Percentiles rank a stretch among this genome's conserved stretches.
phyloP scores from a whole-genome alignment of 2,797 vertebrate genomes.

The Lemur catta region DNA sequence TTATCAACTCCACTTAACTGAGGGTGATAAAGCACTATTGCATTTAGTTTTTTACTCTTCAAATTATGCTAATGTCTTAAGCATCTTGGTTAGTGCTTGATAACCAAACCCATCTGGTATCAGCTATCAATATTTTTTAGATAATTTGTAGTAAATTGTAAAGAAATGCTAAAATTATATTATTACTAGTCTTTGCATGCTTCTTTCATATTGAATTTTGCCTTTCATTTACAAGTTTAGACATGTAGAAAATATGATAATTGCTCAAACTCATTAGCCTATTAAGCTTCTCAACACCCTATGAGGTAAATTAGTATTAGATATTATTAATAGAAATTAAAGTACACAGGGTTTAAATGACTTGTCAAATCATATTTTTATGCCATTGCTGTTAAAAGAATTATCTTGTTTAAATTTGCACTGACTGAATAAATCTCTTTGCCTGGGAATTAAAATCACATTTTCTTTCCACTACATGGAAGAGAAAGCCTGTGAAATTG shows the following conservation, averaged over 20 bases:
- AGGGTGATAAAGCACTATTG: background rate
- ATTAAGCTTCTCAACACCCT: background rate
- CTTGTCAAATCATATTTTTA: conserved; percentile 11
- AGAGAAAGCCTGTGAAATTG: background rate
- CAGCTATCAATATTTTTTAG: background rate
- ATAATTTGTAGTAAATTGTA: background rate
- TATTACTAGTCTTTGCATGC: background rate
- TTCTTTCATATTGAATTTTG: background rate
- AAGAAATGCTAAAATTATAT: background rate
- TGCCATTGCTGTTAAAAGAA: background rate
- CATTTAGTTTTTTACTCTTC: background rate
- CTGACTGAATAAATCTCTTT: conserved; percentile 35
- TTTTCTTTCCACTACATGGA: background rate
- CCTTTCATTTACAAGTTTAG: conserved; percentile 3
- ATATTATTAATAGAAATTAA: conserved; percentile 33
- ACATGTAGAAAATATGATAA: background rate
- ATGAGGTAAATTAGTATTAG: conserved; percentile 4
- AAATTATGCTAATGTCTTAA: background rate
- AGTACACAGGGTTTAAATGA: conserved; percentile 11
- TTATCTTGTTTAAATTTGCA: conserved; percentile 25
- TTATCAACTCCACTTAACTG: background rate
- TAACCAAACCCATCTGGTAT: background rate
- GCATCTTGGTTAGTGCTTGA: background rate
- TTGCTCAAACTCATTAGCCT: background rate
- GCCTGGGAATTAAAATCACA: conserved; percentile 22